Evolutionary conservation across 2,888 invertebrate genomes (phyloP), one percentile per base, ranked within the genome.

Genomic region (Pyrrhopygopsis socrates): DNA sequence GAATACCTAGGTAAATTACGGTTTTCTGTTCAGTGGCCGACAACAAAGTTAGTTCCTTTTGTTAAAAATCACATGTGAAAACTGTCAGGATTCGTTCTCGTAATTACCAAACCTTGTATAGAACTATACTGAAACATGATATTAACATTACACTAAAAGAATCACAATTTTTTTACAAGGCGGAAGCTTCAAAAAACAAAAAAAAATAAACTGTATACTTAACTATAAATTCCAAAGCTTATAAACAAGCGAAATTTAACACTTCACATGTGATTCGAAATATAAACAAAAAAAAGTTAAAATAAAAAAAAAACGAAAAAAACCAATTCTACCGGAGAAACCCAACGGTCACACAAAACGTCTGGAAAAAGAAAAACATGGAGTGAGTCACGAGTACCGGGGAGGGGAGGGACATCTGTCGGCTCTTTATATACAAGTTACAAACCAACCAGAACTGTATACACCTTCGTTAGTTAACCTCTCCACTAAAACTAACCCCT

Each of bases 291-390:
- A 91, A 94, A 90, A 93, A 91, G 75, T 38, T 63, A 87, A 87
- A 82, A 63, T 92, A 91, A 90, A 93, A 89, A 93, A 94, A 94
- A 94, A 94, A 92, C 91, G 15, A 63, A 95, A 96, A 97, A 96
- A 96, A 96, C 95, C 96, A 97, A 96, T 94, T 97, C 97, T 97
- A 97, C 97, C 97, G 97, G 97, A 97, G 96, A 95, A 96, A 96
- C 97, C 97, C 97, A 97, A 97, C 92, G 95, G 95, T 96, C 96
- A 97, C 96, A 97, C 96, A 96, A 95, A 94, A 93, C 94, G 91
- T 96, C 97, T 97, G 97, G 93, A 97, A 97, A 97, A 96, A 95
- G 95, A 95, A 95, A 95, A 89, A 93, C 92, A 91, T 54, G 88
- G 86, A 92, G 91, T 93, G 88, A 95, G 94, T 94, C 93, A 95